A percentile compares a stretch with the other conserved stretches of the same genome.
These are phyloP conservation scores for Gari tellinella DNA, from an alignment of 2,888 invertebrate species.

Conservation along the genomic window DNA sequence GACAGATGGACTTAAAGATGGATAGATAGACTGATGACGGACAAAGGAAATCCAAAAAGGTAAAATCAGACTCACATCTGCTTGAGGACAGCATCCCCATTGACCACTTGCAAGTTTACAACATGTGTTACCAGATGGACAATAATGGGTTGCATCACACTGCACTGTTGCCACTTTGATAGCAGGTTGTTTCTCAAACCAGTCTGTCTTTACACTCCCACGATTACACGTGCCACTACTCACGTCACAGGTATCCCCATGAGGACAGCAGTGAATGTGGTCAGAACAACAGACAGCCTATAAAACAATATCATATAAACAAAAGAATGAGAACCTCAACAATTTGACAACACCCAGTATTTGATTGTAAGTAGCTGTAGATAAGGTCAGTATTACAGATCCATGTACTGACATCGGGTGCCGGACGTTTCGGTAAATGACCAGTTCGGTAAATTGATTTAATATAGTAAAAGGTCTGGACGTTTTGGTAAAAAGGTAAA, in stretches of 20 bases:
- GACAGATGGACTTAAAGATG: too few species aligned
- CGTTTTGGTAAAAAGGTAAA: too few species aligned
- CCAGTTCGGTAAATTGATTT: too few species aligned
- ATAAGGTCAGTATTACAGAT: too few species aligned
- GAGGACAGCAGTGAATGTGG: conserved; percentile 71
- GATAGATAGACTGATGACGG: too few species aligned
- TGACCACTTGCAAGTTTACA: conserved; percentile 48
- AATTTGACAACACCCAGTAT: too few species aligned
- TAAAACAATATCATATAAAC: too few species aligned
- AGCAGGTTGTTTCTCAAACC: conserved; percentile 48
- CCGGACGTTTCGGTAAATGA: too few species aligned
- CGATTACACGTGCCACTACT: conserved; percentile 35
- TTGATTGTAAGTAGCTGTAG: too few species aligned
- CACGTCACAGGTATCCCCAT: conserved; percentile 71
- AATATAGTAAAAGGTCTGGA: too few species aligned
- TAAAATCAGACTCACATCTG: conserved; percentile 39
- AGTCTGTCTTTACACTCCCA: conserved; percentile 28
- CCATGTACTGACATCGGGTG: too few species aligned
- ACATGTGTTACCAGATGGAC: conserved; percentile 64
- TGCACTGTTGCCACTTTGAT: conserved; percentile 12
- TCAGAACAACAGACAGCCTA: conserved; percentile 81
- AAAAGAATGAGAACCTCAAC: too few species aligned
- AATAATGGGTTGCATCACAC: conserved; percentile 32
- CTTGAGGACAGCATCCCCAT: conserved; percentile 71
- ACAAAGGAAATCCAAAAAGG: background rate